A percentile compares a stretch with the other conserved stretches of the same genome.
These are phyloP conservation scores for Zosterops borbonicus DNA, from an alignment of 2,113 vertebrate genomes.

Conservation along the genomic window DNA sequence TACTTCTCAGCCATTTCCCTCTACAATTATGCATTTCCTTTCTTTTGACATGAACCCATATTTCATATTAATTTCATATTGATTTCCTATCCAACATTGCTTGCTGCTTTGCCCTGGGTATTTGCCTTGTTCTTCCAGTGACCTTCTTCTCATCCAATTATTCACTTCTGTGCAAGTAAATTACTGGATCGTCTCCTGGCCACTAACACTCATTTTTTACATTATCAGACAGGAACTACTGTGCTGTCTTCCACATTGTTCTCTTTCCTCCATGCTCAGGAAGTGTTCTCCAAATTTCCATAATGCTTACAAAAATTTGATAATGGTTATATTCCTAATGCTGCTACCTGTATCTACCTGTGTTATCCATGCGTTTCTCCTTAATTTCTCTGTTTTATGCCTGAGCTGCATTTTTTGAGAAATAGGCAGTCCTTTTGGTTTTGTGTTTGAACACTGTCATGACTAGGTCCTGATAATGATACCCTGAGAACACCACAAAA, in stretches of 20 bases:
- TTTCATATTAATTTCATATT: neutral
- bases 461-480: neutral
- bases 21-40: neutral
- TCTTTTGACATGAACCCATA: neutral
- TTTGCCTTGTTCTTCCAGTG: neutral
- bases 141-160: neutral
- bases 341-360: neutral
- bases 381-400: neutral
- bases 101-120: neutral
- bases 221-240: neutral
- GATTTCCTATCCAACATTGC: neutral
- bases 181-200: neutral
- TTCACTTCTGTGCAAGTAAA: neutral
- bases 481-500: neutral
- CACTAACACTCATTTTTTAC: neutral
- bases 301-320: neutral
- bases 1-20: neutral
- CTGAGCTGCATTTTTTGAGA: neutral
- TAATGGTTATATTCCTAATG: neutral
- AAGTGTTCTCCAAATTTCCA: neutral
- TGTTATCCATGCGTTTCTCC: neutral
- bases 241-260: neutral
- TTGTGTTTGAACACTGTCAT: neutral
- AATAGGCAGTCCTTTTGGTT: neutral
- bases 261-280: neutral